Percentiles rank a stretch among this genome's conserved stretches.
Evolutionary conservation across 2,797 vertebrate genomes (phyloP).

Genomic region (Columba guinea): DNA sequence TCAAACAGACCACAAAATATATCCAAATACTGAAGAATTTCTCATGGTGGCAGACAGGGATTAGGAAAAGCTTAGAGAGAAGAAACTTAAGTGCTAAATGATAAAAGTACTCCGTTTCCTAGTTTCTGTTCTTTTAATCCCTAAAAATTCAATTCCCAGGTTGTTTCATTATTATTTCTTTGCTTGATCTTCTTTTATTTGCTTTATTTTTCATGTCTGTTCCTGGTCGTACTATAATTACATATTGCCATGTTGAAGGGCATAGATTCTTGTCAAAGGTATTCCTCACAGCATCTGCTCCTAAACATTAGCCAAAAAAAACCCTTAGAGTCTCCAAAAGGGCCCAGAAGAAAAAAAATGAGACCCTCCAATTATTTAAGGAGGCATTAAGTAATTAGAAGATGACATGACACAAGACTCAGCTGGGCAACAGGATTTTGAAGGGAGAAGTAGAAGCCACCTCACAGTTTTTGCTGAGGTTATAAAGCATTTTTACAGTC

Average conservation of each 20-base stretch:
- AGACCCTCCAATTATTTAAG: neutral
- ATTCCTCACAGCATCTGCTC: neutral
- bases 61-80: neutral
- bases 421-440: neutral
- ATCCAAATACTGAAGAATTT: neutral
- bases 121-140: neutral
- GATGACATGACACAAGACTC: neutral
- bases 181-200: neutral
- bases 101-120: neutral
- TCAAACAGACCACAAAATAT: neutral
- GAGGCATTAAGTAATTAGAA: neutral
- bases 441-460: neutral
- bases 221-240: neutral
- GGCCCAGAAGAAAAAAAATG: neutral
- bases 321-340: neutral
- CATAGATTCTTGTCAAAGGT: neutral
- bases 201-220: neutral
- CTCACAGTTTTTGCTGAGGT: neutral
- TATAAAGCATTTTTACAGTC: neutral
- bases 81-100: neutral
- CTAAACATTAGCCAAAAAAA: neutral
- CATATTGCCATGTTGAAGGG: neutral
- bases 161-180: neutral
- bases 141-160: accelerated
- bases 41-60: neutral